Conservation (phyloP, 2,113 vertebrate genomes). For the Amphilophus citrinellus region DNA sequence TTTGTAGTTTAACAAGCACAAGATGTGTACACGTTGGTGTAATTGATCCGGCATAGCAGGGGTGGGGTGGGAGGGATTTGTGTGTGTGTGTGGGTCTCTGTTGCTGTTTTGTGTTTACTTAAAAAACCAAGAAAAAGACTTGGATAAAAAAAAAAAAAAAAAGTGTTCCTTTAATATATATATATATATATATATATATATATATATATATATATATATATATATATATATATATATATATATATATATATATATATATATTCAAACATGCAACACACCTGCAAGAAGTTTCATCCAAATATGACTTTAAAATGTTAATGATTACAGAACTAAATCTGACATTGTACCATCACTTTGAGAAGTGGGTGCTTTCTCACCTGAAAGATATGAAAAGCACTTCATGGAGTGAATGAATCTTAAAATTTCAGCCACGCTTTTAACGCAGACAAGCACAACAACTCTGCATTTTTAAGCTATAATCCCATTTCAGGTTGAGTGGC, state of each 20-base stretch:
- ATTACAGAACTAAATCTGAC: constrained; percentile 1
- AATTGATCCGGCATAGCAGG: too few relatives aligned
- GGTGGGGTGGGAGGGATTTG: too few relatives aligned
- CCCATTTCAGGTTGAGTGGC: background rate
- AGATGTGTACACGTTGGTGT: too few relatives aligned
- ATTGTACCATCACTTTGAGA: background rate
- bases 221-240: background rate
- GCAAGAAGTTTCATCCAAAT: background rate
- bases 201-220: too few relatives aligned
- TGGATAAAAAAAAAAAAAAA: too few relatives aligned
- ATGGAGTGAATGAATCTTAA: background rate
- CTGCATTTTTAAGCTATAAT: background rate
- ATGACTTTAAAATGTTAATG: background rate
- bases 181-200: too few relatives aligned
- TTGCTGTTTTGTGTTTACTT: too few relatives aligned
- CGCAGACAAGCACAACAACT: background rate
- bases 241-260: background rate
- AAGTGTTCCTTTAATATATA: too few relatives aligned
- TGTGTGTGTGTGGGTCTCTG: too few relatives aligned
- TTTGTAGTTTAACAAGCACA: too few relatives aligned
- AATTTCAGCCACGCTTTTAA: background rate
- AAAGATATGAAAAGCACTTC: background rate
- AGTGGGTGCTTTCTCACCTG: background rate
- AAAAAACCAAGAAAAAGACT: too few relatives aligned
- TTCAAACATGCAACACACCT: background rate